These are phyloP conservation scores for Cassiopea xamachana DNA, from an alignment of 30 jellyfish, hydroid and myxozoan genomes.

Conservation along the genomic window DNA sequence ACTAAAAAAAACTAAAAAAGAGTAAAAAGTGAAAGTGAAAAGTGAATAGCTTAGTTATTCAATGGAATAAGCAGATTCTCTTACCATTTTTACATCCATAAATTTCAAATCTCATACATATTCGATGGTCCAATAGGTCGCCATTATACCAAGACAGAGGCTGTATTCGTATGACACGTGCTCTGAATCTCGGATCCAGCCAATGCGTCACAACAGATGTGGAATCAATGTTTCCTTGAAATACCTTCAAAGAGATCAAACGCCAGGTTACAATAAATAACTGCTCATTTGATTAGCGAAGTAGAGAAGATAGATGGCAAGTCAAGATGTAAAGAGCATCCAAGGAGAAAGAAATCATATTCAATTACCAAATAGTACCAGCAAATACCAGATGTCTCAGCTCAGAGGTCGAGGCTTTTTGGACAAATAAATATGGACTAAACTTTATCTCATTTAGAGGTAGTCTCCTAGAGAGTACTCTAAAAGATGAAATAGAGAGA, in stretches of 20 bases:
- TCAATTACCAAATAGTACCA: too few relatives aligned
- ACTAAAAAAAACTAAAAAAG: too few relatives aligned
- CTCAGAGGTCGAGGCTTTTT: too few relatives aligned
- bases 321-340: background rate
- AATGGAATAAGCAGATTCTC: background rate
- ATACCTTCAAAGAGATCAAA: conserved; percentile 46
- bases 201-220: conserved; percentile 86
- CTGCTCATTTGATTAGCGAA: background rate
- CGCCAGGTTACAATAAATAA: background rate
- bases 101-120: conserved; percentile 91
- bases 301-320: background rate
- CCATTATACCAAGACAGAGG: conserved; percentile 91
- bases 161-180: conserved; percentile 71
- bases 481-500: too few relatives aligned
- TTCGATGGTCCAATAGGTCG: conserved; percentile 73
- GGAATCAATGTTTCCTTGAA: conserved; percentile 80
- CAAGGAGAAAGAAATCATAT: too few relatives aligned
- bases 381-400: too few relatives aligned
- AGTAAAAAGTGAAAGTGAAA: background rate
- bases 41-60: background rate
- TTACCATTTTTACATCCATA: conserved; percentile 89
- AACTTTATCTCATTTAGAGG: too few relatives aligned
- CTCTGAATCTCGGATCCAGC: conserved; percentile 86
- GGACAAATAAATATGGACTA: too few relatives aligned
- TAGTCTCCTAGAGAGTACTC: too few relatives aligned